These are phyloP conservation scores for Nysson spinosus DNA, from an alignment of 2,888 invertebrate species.

Conservation along the genomic window DNA sequence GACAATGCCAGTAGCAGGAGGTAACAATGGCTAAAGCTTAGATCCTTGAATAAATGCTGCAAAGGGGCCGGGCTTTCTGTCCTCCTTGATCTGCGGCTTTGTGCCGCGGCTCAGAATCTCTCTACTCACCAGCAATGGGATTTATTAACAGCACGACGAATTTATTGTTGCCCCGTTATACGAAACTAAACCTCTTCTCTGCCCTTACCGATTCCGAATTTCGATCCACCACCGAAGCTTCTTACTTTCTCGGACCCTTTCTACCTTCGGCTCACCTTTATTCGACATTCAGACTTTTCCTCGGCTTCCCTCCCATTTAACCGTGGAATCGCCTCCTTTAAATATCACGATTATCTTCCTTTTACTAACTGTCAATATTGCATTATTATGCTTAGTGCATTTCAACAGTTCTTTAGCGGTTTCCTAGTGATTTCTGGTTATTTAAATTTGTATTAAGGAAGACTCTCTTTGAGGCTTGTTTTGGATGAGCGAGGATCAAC, in stretches of 20 bases:
- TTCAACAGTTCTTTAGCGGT: too few species aligned
- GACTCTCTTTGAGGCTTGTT: too few species aligned
- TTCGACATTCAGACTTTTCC: too few species aligned
- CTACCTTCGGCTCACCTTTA: constrained; percentile 3
- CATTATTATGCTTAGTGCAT: too few species aligned
- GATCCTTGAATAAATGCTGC: constrained; percentile 63
- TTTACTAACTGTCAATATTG: too few species aligned
- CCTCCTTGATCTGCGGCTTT: constrained; percentile 60
- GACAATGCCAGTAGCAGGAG: constrained; percentile 63
- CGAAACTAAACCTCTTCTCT: constrained; percentile 50
- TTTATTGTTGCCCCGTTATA: constrained; percentile 57
- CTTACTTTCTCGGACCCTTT: not conserved
- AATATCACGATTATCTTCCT: too few species aligned
- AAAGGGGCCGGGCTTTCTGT: constrained; percentile 62
- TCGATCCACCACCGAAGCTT: not conserved
- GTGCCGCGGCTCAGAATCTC: constrained; percentile 49
- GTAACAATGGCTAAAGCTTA: constrained; percentile 65
- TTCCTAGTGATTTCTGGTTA: too few species aligned
- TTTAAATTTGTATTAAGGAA: too few species aligned
- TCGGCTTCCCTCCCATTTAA: too few species aligned
- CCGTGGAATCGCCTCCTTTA: too few species aligned
- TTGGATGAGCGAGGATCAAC: too few species aligned
- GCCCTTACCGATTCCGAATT: constrained; percentile 3
- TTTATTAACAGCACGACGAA: constrained; percentile 64
- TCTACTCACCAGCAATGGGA: constrained; percentile 51